Percentiles rank a stretch among this genome's conserved stretches.
Conservation (phyloP, 30 jellyfish, hydroid and myxozoan genomes). For the Mastigias papua region DNA sequence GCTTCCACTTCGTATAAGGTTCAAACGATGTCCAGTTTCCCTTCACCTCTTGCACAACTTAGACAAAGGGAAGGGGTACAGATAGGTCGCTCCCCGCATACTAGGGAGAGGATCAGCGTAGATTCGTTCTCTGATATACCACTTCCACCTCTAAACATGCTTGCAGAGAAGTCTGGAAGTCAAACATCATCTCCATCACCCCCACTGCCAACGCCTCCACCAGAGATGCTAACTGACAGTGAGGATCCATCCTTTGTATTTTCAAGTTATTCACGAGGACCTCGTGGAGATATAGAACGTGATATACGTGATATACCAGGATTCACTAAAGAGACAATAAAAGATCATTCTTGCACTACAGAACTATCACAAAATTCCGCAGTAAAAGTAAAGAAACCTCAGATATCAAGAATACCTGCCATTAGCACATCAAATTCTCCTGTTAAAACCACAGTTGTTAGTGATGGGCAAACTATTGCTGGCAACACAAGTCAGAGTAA, state of each 20-base stretch:
- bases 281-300: background rate
- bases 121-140: constrained; percentile 91
- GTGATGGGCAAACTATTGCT: constrained; percentile 27
- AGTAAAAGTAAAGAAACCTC: constrained; percentile 56
- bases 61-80: constrained; percentile 31
- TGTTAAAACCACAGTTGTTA: constrained; percentile 27
- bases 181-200: constrained; percentile 79
- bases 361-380: constrained; percentile 5
- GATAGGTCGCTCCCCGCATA: background rate
- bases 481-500: constrained; percentile 10
- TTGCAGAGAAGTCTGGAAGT: constrained; percentile 48
- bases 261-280: background rate
- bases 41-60: constrained; percentile 60
- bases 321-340: background rate
- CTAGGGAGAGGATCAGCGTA: constrained; percentile 48
- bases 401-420: constrained; percentile 66
- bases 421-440: constrained; percentile 61
- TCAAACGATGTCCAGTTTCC: background rate
- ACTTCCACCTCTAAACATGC: constrained; percentile 87
- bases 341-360: constrained; percentile 5
- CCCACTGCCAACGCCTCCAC: constrained; percentile 78
- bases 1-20: constrained; percentile 24
- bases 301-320: background rate
- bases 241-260: constrained; percentile 52
- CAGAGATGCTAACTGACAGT: constrained; percentile 72